Conservation (phyloP, 2,797 vertebrate species). For the Alauda arvensis region DNA sequence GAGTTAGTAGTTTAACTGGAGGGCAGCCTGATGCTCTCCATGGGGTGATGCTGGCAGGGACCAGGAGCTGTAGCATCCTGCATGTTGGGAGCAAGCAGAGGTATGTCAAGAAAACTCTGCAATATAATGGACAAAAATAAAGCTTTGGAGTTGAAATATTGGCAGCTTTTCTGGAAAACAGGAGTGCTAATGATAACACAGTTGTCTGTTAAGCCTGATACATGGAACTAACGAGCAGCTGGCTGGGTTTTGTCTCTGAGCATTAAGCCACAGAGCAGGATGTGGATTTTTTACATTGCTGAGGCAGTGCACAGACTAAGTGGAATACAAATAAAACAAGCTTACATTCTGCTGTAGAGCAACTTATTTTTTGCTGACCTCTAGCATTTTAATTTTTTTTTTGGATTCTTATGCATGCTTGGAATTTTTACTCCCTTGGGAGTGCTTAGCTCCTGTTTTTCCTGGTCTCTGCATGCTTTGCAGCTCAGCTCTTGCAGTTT, state of each 20-base stretch:
- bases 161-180: slow-evolving; percentile 26
- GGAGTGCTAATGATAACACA: slow-evolving; percentile 26
- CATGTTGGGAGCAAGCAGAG: not conserved
- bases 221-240: slow-evolving; percentile 43
- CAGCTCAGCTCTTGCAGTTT: not conserved
- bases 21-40: not conserved
- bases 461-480: not conserved
- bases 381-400: not conserved
- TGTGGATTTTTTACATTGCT: slow-evolving; percentile 43
- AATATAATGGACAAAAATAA: not conserved
- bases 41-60: not conserved
- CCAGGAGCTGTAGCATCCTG: not conserved
- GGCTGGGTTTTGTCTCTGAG: slow-evolving; percentile 20
- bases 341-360: not conserved
- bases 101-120: not conserved
- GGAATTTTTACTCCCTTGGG: slow-evolving; percentile 18
- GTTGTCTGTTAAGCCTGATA: not conserved
- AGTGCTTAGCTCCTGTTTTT: not conserved
- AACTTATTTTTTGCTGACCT: slow-evolving; percentile 26
- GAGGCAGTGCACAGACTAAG: not conserved
- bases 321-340: slow-evolving; percentile 21
- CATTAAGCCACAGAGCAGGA: slow-evolving; percentile 36
- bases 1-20: slow-evolving; percentile 15
- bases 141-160: slow-evolving; percentile 1
- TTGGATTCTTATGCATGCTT: not conserved